Evolutionary conservation across 2,888 invertebrate genomes (phyloP), one percentile per base, ranked within the genome.

Genomic region (Nycteola revayana): DNA sequence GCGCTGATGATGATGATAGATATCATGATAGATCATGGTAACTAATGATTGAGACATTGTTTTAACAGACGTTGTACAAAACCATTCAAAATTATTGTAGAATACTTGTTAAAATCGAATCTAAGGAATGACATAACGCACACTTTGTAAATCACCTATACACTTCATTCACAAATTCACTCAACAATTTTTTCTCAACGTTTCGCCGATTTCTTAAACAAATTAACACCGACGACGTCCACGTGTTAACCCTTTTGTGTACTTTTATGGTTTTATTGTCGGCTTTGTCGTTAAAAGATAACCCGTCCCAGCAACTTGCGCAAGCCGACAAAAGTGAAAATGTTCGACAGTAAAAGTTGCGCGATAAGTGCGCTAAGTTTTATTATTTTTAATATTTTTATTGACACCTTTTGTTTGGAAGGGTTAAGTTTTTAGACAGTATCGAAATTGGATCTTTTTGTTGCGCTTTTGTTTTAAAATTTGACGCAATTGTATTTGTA

Each of bases 321-420:
- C 76, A 83, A 82, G 72, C 57, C 56, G 80, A 84, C 84, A 86
- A 87, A 87, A 85, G 87, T 86, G 85, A 86, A 82, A 85, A 70
- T 74, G 42, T 45, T 61, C 53, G 61, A 60, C 69, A 75, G 79
- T 82, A 79, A 83, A 83, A 80, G 74, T 76, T 57, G 53, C 28
- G 22, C 53, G 52, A 64, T 66, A 62, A 62, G 41, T 54, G 50
- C 38, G 35, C 38, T 30, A 49, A 51, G 50, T 58, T 54, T 38
- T 46, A 49, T 40, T 36, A 55, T 47, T 57, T 57, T 54, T 54
- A 53, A 54, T 53, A 21, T 21, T 21, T 21, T 21, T 21, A 21
- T 21, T 21, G 21, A 21, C n/a, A 21, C 40, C 46, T 60, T 62
- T 63, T 62, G 52, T 55, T 57, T 45, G 43, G 9, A 65, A 65